Base-by-base conservation (phyloP, 2,888 invertebrate species). In the Agrochola circellaris region DNA sequence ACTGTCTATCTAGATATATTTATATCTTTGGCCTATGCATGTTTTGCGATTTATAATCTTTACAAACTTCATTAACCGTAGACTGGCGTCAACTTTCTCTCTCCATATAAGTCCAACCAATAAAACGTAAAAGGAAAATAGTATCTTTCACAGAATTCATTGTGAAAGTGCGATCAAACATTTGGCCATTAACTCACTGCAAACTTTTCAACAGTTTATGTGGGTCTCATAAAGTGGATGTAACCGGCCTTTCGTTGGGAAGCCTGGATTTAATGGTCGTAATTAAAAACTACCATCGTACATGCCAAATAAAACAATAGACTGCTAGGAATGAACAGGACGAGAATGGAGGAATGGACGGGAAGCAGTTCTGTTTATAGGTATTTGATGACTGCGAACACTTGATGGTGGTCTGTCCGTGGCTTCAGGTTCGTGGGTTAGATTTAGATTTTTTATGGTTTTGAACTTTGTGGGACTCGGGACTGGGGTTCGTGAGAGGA, bases 201-300 rank as follows among this genome's bases (percentile, higher is more conserved):
- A 26, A 62, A 77, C 17, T 79, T 82, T 82, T 15, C 20, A 30
- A 11, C 38, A 48, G 26, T 56, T 34, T 58, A 77, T 48, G 48
- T 48, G 20, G 30, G 30, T 13, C 23, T 11, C 65, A 69, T 78
- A 77, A 76, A 79, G 26, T 23, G 38, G 48, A 48, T 80, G 78
- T 70, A 80, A 23, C 48, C 30, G 20, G 65, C 48, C 34, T 78
- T 66, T 51, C 45, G 60, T 70, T 78, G 51, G 34, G 11, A 68
- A 45, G 66, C 8, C 20, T 48, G 61, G 26, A 34, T 83, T 61
- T 81, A 70, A 83, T 78, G 66, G 61, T 6, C 3, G 83, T 26
- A 79, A 81, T 81, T 83, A 81, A 83, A 83, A 66, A 79, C 71
- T 83, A 67, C 79, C 61, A 73, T 62, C 45, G 45, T 58, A 20